Percentiles rank a stretch among this genome's conserved stretches.
phyloP scores from a whole-genome alignment of 2,113 vertebrate genomes.

The Bubalus kerabau region DNA sequence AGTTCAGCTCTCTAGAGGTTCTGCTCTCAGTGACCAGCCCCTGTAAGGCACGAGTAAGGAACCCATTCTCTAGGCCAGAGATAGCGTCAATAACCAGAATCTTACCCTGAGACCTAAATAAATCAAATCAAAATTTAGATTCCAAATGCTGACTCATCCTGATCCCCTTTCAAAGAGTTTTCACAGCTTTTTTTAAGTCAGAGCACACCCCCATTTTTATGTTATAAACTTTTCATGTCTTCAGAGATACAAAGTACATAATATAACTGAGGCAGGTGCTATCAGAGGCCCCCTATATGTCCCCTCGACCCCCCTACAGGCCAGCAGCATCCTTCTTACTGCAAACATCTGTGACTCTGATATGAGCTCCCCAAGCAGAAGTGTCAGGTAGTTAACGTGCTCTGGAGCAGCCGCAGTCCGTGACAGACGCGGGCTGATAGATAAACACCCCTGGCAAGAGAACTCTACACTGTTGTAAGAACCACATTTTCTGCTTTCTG shows the following conservation, averaged over 20 bases:
- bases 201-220: not conserved
- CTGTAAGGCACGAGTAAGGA: fast-evolving
- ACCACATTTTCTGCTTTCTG: not conserved
- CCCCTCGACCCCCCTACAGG: fast-evolving
- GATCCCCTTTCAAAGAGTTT: not conserved
- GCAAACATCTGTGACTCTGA: fast-evolving
- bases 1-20: not conserved
- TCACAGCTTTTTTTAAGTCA: not conserved
- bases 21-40: not conserved
- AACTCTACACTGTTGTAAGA: not conserved
- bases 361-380: not conserved
- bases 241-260: not conserved
- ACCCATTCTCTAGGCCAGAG: not conserved
- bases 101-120: not conserved
- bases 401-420: fast-evolving
- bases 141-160: not conserved
- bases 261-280: not conserved
- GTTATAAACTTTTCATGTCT: not conserved
- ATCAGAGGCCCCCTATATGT: fast-evolving
- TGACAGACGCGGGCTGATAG: not conserved
- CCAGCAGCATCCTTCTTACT: not conserved
- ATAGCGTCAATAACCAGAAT: not conserved
- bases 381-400: not conserved
- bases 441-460: not conserved
- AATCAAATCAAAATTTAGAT: not conserved